phyloP scores from a whole-genome alignment of 1,140 invertebrate genomes.

The Plutomurus gul region DNA sequence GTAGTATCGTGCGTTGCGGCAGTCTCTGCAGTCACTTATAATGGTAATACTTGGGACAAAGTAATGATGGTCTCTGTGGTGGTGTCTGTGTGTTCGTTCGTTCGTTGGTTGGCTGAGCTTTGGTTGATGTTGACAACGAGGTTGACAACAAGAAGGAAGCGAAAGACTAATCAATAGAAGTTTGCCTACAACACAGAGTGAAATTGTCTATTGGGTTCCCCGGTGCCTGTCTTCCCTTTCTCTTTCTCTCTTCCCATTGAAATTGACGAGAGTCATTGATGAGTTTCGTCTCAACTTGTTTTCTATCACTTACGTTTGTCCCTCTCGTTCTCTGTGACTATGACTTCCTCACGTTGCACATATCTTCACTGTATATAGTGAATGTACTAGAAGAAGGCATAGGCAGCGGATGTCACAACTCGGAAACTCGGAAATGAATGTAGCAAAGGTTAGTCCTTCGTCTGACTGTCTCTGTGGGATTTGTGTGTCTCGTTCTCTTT shows the following conservation, averaged over 20 bases:
- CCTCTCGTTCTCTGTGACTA: background rate
- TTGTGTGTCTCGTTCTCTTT: background rate
- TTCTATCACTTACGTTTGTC: background rate
- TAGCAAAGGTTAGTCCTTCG: conserved; percentile 14
- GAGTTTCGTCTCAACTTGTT: background rate
- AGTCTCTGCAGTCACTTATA: too few species aligned
- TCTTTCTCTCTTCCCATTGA: background rate
- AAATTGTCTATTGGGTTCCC: too few species aligned
- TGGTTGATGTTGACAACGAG: background rate
- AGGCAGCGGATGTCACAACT: too few species aligned
- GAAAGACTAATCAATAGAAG: background rate
- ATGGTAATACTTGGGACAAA: too few species aligned
- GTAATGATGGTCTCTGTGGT: background rate
- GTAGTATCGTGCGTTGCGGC: too few species aligned
- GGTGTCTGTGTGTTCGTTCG: background rate
- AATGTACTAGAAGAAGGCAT: too few species aligned
- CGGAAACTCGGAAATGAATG: background rate
- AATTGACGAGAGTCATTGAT: background rate
- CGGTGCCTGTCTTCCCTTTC: background rate
- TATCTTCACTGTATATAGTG: too few species aligned
- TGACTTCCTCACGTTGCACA: too few species aligned
- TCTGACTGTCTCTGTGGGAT: background rate
- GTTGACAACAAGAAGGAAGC: background rate
- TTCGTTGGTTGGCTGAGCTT: too few species aligned
- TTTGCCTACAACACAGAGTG: background rate